Evolutionary conservation across 2,888 invertebrate genomes (phyloP), one percentile per base, ranked within the genome.

Genomic region (Cerastis rubricosa): DNA sequence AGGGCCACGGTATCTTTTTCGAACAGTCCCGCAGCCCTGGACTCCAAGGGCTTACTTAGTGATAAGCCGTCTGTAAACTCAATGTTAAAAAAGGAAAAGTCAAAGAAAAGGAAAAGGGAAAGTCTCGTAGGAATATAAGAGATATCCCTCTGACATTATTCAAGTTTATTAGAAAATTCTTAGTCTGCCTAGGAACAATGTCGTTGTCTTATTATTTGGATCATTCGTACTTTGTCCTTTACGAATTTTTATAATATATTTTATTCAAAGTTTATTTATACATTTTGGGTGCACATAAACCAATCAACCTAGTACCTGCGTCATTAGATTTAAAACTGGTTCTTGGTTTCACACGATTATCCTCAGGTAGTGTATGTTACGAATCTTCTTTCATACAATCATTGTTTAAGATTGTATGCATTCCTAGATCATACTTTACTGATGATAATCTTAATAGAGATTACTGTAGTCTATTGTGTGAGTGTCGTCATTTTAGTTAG

Each of bases 401-500:
- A 45, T 40, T 79, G 49, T 71, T 22, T 54, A 63, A 5, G 17
- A 74, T 51, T 70, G 22, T 68, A 65, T 74, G 47, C 63, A 80
- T 63, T 66, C 66, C 22, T 51, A 47, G 70, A 74, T 78, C 67
- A 78, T 79, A 82, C 54, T 19, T 85, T 49, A 49, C 78, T 51
- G 74, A 78, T 70, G 63, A 17, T 67, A 66, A 74, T 74, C 84
- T 73, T 72, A 68, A 84, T 74, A 77, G 78, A 76, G 73, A 81
- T 85, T 85, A 83, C 71, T 65, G 82, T 80, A 19, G 25, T 29
- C 70, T 68, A 76, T 75, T 69, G 78, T 85, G 29, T 86, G 43
- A 91, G 81, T 77, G 66, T 47, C 63, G 77, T 81, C 71, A 81
- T 71, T 67, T 54, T 57, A 81, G 59, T 85, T 72, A 71, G 57